Base-by-base conservation (phyloP, 2,113 vertebrate species). In the Etheostoma spectabile region DNA sequence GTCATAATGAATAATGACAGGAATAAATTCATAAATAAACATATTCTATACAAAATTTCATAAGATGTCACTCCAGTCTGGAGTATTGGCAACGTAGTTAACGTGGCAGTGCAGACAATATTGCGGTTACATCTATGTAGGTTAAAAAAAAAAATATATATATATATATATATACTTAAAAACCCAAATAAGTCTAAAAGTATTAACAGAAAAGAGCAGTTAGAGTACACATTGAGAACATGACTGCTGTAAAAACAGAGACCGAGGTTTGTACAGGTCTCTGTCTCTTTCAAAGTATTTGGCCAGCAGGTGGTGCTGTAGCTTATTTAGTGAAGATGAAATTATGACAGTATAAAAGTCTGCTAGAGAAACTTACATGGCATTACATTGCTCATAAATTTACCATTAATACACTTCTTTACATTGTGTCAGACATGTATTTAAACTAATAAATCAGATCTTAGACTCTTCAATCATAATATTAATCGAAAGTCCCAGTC, bases 261-360 rank as follows among this genome's bases (percentile, higher is more conserved):
- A 42, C 10, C 10, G 10, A 11, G 38, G 10, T 11, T 2, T 42
- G 38, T 42, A 42, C 38, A 10, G 8, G 38, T 51, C 27, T 13
- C 14, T 48, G 10, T 27, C 24, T 38, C 30, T 27, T 0, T 38
- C 7, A 18, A 48, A 18, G 10, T 19, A 3, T 77, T 30, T 66
- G 60, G 6, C 89, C 92, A 92, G 69, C 68, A 91, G 91, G 76
- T 79, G 90, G 83, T 22, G 80, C 60, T 88, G 48, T 67, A 59
- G 84, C 14, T 63, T 22, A 55, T 71, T 22, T 14, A 79, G 48
- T 62, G 68, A 57, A 38, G 55, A 56, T 69, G 14, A 77, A 66
- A 55, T 48, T 42, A 69, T 69, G n/a, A 27, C 16, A 38, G 19
- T 38, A 5, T 21, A 14, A 38, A 51, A 13, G n/a, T 42, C 48